Percentiles rank a stretch among this genome's conserved stretches.
These are phyloP conservation scores for Synergus gifuensis DNA, from an alignment of 2,888 invertebrate species.

Conservation along the genomic window DNA sequence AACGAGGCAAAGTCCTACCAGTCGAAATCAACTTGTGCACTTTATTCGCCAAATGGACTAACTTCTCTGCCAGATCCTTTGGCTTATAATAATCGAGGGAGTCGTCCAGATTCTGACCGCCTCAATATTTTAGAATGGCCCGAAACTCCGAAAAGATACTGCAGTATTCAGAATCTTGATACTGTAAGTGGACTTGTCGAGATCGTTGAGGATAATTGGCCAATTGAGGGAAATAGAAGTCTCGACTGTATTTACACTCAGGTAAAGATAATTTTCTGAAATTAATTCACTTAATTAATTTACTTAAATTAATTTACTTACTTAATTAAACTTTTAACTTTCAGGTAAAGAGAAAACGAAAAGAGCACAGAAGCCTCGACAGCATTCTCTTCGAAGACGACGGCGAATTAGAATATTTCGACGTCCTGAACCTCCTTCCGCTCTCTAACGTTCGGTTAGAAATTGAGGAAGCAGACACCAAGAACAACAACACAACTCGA, in stretches of 20 bases:
- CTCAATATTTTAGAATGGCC: constrained; percentile 76
- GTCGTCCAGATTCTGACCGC: constrained; percentile 64
- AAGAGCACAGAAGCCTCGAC: constrained; percentile 74
- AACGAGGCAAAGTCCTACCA: constrained; percentile 67
- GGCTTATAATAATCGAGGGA: constrained; percentile 56
- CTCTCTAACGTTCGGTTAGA: constrained; percentile 74
- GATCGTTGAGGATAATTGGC: constrained; percentile 74
- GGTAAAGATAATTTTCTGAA: constrained; percentile 59
- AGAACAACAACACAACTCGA: constrained; percentile 39
- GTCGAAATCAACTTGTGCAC: constrained; percentile 71
- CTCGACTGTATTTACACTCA: constrained; percentile 75
- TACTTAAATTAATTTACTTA: too few species aligned
- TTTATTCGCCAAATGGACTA: constrained; percentile 68
- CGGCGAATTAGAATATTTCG: constrained; percentile 74
- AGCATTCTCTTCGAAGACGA: constrained; percentile 75
- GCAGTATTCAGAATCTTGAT: constrained; percentile 74
- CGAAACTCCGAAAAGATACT: constrained; percentile 69
- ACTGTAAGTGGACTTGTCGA: constrained; percentile 75
- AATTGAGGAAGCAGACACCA: constrained; percentile 62
- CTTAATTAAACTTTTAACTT: constrained; percentile 26
- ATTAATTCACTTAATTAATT: neutral
- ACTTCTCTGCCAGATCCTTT: constrained; percentile 67
- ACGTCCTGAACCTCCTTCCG: constrained; percentile 73
- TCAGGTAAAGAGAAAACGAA: constrained; percentile 76
- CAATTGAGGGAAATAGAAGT: constrained; percentile 72